Evolutionary conservation across 2,888 invertebrate genomes (phyloP), one percentile per base, ranked within the genome.

Genomic region (Dynastes tityus): DNA sequence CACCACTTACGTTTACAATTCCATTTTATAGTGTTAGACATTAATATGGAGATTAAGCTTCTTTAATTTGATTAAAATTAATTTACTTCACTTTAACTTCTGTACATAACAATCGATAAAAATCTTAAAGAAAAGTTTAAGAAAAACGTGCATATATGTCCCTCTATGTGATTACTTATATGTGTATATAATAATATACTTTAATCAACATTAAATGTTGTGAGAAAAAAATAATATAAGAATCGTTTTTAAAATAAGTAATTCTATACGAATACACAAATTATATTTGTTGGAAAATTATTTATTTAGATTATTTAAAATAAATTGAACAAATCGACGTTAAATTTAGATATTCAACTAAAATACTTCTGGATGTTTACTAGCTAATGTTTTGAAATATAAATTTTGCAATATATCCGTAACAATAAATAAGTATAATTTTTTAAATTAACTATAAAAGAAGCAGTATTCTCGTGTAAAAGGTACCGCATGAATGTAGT

Each of bases 391-490:
- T 37, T 13, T 63, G 29, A n/a, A 32, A 29, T 63, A 32, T 27
- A 51, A 51, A 51, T 13, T 68, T 68, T 51, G 51, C 53, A 51
- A 51, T 68, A 68, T 51, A 51, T 29, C 11, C 29, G 29, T 68
- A 51, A 58, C 5, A 58, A 49, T 51, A 29, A n/a, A 45, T 51
- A 22, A 4, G 6, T 61, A 63, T 61, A 16, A 32, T 74, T 74
- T 73, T 40, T 74, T 78, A 76, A 65, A 71, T 80, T 71, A 77
- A 77, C 55, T 37, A 58, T 78, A 78, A 58, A 58, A 64, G 80
- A 76, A 77, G 79, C 79, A 82, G 82, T 82, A 71, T 79, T 75
- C 63, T 61, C 70, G 76, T 76, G 37, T 78, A 78, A 73, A 73
- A 73, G 70, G 11, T 61, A 9, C 11, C 58, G 80, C 76, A 78